Evolutionary conservation across 2,797 vertebrate genomes (phyloP).

Genomic region (Chelidonichthys spinosus): DNA sequence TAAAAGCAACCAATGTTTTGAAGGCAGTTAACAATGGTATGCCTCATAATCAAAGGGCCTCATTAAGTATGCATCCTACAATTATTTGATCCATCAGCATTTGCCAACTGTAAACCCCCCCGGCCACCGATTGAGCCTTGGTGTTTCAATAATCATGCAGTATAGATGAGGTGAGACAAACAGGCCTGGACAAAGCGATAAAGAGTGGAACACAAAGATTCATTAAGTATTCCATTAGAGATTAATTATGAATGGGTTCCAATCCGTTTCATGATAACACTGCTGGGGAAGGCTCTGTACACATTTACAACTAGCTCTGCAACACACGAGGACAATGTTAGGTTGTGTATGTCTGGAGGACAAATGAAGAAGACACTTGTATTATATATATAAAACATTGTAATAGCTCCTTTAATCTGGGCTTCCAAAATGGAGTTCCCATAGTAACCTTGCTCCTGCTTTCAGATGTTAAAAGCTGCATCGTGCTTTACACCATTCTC

Average conservation of each 20-base stretch:
- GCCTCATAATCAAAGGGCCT: constrained; percentile 48
- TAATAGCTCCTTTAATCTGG: constrained; percentile 36
- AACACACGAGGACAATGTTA: constrained; percentile 26
- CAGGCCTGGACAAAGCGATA: constrained; percentile 55
- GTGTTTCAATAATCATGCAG: constrained; percentile 68
- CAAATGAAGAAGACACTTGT: constrained; percentile 4
- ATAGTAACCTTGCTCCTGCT: constrained; percentile 48
- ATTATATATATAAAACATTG: not conserved
- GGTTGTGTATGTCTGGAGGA: constrained; percentile 36
- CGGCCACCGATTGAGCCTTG: constrained; percentile 55
- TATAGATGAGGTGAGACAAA: constrained; percentile 70
- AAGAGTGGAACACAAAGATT: constrained; percentile 61
- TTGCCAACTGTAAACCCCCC: constrained; percentile 65
- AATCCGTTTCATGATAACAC: constrained; percentile 59
- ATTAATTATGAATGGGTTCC: constrained; percentile 71
- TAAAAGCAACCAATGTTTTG: constrained; percentile 19
- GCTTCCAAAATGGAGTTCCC: constrained; percentile 40
- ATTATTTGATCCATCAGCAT: constrained; percentile 63
- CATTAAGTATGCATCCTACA: constrained; percentile 71
- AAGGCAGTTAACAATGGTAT: constrained; percentile 23
- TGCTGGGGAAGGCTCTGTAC: constrained; percentile 42
- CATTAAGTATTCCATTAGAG: constrained; percentile 76
- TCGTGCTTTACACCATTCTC: constrained; percentile 2
- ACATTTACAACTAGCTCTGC: constrained; percentile 38
- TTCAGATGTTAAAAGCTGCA: constrained; percentile 36